Evolutionary conservation across 2,888 invertebrate species (phyloP), one percentile per base, ranked within the genome.

Genomic region (Drosophila hamatofila): DNA sequence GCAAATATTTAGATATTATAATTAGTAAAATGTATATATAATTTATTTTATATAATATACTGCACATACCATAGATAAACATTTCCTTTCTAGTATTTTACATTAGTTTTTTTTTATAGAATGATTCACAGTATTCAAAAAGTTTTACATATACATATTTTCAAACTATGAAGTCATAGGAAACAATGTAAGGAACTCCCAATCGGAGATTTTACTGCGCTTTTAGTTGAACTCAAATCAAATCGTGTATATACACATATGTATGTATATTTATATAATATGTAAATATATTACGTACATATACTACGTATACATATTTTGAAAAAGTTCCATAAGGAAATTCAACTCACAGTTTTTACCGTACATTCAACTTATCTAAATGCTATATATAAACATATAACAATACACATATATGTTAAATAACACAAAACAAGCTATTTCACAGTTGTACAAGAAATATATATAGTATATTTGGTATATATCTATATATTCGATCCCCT

Each of bases 321-420:
- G 11, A 9, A 46, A 44, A 8, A 25, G 16, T 46, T 16, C 8
- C 46, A 44, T 46, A 23, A 46, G 25, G 16, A 49, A 30, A 49
- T 33, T 18, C 14, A 12, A 8, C 25, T 2, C 27, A 41, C 18
- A 66, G 57, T 60, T 37, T 42, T 52, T 35, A 74, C 62, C 77
- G 63, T 80, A 64, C 27, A 18, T 39, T 41, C 41, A 25, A 39
- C 54, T 39, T 54, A 25, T 25, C 27, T 39, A n/a, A 18, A 30
- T 30, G 21, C 16, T 9, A 21, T 30, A 21, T 12, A 41, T 21
- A 21, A 21, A 69, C 16, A 11, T 12, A 30, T 30, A 30, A 30
- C n/a, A n/a, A 12, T 8, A n/a, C 37, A 39, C 30, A 63, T 35
- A 56, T 68, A 73, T 74, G 55, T 59, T 73, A 68, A 73, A 42